Conservation (phyloP, 2,888 invertebrate genomes). For the Euzetes globulus region DNA sequence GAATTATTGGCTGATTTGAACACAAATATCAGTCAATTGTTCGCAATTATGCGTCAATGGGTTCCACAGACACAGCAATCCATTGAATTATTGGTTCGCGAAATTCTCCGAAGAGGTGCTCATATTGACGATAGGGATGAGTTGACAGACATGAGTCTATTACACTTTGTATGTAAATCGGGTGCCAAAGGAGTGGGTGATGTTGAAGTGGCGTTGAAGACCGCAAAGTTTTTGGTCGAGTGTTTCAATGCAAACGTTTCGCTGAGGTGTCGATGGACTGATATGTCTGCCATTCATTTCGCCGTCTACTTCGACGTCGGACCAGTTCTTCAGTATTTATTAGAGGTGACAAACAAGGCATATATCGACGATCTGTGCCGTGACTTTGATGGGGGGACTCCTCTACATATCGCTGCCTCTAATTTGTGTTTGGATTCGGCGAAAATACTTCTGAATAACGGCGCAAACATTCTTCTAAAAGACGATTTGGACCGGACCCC, state of each 20-base stretch:
- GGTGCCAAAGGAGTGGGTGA: conserved; percentile 50
- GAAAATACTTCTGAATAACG: conserved; percentile 48
- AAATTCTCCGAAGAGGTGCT: conserved; percentile 50
- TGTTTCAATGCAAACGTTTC: conserved; percentile 48
- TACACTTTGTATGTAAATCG: conserved; percentile 52
- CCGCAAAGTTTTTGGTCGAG: conserved; percentile 44
- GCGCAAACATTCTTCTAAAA: conserved; percentile 46
- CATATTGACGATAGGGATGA: conserved; percentile 52
- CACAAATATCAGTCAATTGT: conserved; percentile 50
- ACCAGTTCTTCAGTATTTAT: conserved; percentile 40
- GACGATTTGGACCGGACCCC: conserved; percentile 44
- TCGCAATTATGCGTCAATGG: conserved; percentile 53
- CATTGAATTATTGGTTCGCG: conserved; percentile 48
- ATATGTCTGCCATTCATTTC: conserved; percentile 53
- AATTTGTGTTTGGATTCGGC: conserved; percentile 50
- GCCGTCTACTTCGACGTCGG: conserved; percentile 52
- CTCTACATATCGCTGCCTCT: conserved; percentile 51
- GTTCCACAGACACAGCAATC: conserved; percentile 51
- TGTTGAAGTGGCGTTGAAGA: conserved; percentile 43
- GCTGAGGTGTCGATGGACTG: conserved; percentile 51
- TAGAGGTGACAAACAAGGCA: conserved; percentile 37
- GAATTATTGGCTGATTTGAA: conserved; percentile 46
- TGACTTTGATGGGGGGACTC: conserved; percentile 51
- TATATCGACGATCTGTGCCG: conserved; percentile 49
- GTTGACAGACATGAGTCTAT: conserved; percentile 52